Conservation (phyloP, 2,113 vertebrate genomes). For the Cinclus cinclus region DNA sequence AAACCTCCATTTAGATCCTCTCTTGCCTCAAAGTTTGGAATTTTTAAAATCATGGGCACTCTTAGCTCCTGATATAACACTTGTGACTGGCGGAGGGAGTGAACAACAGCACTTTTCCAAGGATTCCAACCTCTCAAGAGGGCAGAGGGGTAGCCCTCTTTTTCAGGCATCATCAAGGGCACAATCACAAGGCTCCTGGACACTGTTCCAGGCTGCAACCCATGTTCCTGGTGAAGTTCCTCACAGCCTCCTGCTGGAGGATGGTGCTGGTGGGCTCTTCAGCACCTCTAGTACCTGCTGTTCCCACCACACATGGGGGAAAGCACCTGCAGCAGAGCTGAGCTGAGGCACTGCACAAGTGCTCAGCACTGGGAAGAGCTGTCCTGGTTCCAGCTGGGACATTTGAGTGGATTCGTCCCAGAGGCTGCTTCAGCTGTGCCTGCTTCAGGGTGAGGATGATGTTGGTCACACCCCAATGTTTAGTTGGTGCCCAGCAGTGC, state of each 20-base stretch:
- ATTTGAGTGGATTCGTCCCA: background rate
- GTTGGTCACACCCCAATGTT: background rate
- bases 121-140: background rate
- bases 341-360: background rate
- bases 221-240: background rate
- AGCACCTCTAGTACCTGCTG: background rate
- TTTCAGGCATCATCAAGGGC: background rate
- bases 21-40: background rate
- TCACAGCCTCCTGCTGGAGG: accelerated
- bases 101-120: background rate
- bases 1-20: background rate
- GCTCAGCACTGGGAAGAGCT: background rate
- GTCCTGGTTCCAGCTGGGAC: background rate
- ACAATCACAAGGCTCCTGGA: background rate
- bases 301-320: background rate
- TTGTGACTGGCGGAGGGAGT: background rate
- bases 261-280: background rate
- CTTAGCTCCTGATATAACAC: background rate
- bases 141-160: background rate
- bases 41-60: background rate
- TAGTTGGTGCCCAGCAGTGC: background rate
- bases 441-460: background rate
- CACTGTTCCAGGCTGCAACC: background rate
- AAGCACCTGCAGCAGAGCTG: background rate
- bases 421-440: background rate